Evolutionary conservation across 2,888 invertebrate genomes (phyloP).

Genomic region (Petrophora chlorosata): DNA sequence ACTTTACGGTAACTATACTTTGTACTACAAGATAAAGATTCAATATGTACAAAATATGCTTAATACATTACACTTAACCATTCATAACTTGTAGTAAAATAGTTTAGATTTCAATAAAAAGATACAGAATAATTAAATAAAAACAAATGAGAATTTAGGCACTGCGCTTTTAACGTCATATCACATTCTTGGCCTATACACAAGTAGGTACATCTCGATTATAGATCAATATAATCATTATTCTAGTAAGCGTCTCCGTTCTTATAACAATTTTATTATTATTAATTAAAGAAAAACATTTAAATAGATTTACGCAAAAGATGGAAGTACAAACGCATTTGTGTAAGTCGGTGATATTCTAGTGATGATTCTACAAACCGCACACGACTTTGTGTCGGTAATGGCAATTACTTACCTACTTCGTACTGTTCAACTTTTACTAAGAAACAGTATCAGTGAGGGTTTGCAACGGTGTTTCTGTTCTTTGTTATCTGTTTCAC

Average conservation of each 20-base stretch:
- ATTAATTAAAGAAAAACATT: constrained; percentile 45
- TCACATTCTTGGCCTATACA: constrained; percentile 77
- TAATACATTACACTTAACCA: constrained; percentile 49
- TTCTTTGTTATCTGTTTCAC: constrained; percentile 1
- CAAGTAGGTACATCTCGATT: constrained; percentile 58
- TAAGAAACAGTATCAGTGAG: constrained; percentile 1
- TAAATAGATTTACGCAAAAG: constrained; percentile 12
- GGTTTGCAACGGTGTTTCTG: constrained; percentile 5
- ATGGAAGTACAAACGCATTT: constrained; percentile 11
- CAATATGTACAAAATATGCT: constrained; percentile 74
- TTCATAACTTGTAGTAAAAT: constrained; percentile 57
- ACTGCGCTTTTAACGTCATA: constrained; percentile 78
- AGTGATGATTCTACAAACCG: constrained; percentile 1
- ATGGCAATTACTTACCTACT: constrained; percentile 9
- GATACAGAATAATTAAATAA: constrained; percentile 55
- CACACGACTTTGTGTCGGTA: constrained; percentile 8
- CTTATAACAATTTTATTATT: constrained; percentile 71
- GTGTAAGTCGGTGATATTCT: neutral
- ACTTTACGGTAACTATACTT: constrained; percentile 72
- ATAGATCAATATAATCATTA: constrained; percentile 57
- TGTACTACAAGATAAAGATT: constrained; percentile 80
- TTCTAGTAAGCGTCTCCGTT: constrained; percentile 81
- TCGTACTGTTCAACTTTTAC: constrained; percentile 8
- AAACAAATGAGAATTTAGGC: constrained; percentile 79
- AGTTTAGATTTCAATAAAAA: constrained; percentile 53